Base-by-base conservation (phyloP, 2,888 invertebrate species). In the Heliconius ismenius region DNA sequence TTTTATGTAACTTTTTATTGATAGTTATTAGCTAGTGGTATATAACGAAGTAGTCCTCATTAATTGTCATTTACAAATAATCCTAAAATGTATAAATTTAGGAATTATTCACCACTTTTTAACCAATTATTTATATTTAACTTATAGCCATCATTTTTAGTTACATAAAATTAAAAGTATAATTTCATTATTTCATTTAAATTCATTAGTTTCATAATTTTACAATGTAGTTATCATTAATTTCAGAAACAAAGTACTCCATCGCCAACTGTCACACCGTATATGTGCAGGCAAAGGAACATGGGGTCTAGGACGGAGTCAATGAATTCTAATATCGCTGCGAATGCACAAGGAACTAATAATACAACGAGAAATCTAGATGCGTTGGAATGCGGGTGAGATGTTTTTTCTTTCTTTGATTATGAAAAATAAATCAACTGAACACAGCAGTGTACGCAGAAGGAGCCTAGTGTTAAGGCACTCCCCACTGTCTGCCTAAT, bases 191-290 rank as follows among this genome's bases (percentile, higher is more conserved):
- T 58, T 58, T 58, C 58, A 58, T 58, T n/a, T 10, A 58, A 58
- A 58, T 4, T 58, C 58, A 58, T 58, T 58, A 58, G 58, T 49
- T 69, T 67, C 15, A 24, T 39, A 24, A 39, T 39, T 43, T 3
- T 39, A 15, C 15, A 62, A 18, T 10, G 26, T 39, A 24, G 28
- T 43, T 13, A 60, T 69, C 43, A 39, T 13, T 21, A 69, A 69
- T 85, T 92, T 24, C 89, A 93, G 93, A 92, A 91, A 78, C 89
- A 89, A 81, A 94, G 87, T 84, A 91, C 97, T 75, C 97, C 97
- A 24, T 97, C 97, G 10, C 97, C 97, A 18, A 95, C 96, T 74
- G 96, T 96, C 83, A 97, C 97, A 28, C 97, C 97, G 60, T 97
- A 97, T 88, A 91, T 97, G 88, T 97, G 97, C 88, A 95, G 98